Evolutionary conservation across 2,888 invertebrate genomes (phyloP).

Genomic region (Philonicus albiceps): DNA sequence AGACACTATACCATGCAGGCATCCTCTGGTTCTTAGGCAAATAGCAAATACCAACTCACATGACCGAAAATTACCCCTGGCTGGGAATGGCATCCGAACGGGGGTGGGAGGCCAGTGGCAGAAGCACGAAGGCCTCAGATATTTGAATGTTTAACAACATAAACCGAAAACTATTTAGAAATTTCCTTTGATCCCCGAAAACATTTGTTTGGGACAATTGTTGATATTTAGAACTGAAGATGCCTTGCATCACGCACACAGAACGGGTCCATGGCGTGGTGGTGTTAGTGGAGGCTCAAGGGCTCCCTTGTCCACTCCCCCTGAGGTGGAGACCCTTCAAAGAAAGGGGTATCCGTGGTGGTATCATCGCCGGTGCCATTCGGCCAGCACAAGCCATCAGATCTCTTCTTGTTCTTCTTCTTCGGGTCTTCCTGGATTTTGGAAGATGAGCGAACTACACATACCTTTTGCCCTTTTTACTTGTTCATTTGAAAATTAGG

Average conservation of each 20-base stretch:
- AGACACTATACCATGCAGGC: neutral
- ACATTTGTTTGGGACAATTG: conserved; percentile 50
- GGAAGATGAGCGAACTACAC: conserved; percentile 25
- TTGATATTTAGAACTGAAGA: conserved; percentile 49
- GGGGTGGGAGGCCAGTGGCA: neutral
- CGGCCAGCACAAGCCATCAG: neutral
- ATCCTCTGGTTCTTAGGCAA: conserved; percentile 19
- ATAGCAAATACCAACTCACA: conserved; percentile 39
- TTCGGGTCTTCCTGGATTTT: neutral
- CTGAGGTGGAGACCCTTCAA: neutral
- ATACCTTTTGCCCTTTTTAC: conserved; percentile 40
- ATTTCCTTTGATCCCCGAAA: conserved; percentile 50
- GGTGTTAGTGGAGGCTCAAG: neutral
- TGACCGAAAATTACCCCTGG: conserved; percentile 42
- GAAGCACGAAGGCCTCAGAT: conserved; percentile 44
- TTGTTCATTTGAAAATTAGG: conserved; percentile 37
- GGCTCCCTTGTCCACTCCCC: neutral
- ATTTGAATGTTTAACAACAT: conserved; percentile 49
- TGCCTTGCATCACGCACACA: conserved; percentile 37
- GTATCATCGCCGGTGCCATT: neutral
- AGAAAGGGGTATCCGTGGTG: neutral
- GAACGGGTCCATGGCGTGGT: neutral
- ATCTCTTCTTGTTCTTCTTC: too few relatives aligned
- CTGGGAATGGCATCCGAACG: conserved; percentile 11
- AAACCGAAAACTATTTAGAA: conserved; percentile 50